Evolutionary conservation across 2,797 vertebrate genomes (phyloP), one percentile per base, ranked within the genome.

Genomic region (Sebastolobus alascanus): DNA sequence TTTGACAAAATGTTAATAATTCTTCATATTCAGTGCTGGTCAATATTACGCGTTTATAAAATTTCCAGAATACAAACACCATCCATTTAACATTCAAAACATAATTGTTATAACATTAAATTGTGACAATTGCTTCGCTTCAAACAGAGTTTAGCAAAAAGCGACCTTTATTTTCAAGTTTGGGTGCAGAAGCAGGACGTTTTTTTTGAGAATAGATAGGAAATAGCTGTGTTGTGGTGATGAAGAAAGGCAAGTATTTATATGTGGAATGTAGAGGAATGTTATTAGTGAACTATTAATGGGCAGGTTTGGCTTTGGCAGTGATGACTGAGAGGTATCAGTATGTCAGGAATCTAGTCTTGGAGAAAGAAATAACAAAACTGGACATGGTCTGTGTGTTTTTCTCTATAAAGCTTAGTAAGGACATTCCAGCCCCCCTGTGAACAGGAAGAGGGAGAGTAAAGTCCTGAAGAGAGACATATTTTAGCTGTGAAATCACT

Each of bases 301-400:
- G 59, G 76, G 59, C 60, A 72, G 35, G 84, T 87, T 84, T 85
- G 74, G 61, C 50, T 75, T 78, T 58, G 33, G 60, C 55, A 52
- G 56, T 61, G 68, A 81, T 91, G 90, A 89, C 79, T 72, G 60
- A 77, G 76, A 70, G 55, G 77, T 70, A 87, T 84, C 35, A 83
- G 89, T 84, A 94, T 94, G 91, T 72, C 67, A 91, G 83, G 93
- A 94, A 95, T 95, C 55, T 69, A 50, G 73, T 84, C 33, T 66
- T 82, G 22, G 74, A 88, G 78, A 54, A 90, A 85, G 52, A 70
- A 90, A 91, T 81, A 93, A 93, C 89, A 89, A 69, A 84, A 82
- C 70, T 71, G 70, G 89, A 92, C 91, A 92, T 82, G 90, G 86
- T 89, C 87, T 68, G 68, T 82, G 79, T 83, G 79, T 89, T 86